Evolutionary conservation across 2,888 invertebrate species (phyloP).

Genomic region (Tiliacea citrago): DNA sequence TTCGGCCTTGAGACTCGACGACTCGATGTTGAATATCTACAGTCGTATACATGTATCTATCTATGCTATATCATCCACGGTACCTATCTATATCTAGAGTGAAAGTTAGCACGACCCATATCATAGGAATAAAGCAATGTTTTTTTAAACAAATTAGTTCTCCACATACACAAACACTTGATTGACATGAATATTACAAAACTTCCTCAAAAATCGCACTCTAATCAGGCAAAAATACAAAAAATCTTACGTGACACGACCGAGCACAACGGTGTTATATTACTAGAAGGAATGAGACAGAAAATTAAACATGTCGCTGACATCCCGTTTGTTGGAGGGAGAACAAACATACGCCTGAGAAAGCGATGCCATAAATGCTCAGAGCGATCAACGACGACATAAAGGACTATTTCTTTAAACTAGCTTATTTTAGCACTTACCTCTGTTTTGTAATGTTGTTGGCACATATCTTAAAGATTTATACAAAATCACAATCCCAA

Average conservation of each 20-base stretch:
- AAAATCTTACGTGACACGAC: constrained; percentile 91
- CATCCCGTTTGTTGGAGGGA: constrained; percentile 83
- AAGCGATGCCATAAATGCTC: constrained; percentile 90
- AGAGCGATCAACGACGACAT: constrained; percentile 83
- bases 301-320: constrained; percentile 84
- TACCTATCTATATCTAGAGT: constrained; percentile 90
- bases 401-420: constrained; percentile 74
- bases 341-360: constrained; percentile 87
- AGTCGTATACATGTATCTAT: constrained; percentile 81
- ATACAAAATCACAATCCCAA: constrained; percentile 88
- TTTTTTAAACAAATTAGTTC: constrained; percentile 71
- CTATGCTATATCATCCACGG: constrained; percentile 83
- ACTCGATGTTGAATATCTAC: constrained; percentile 89
- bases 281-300: constrained; percentile 89
- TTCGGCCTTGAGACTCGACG: constrained; percentile 89
- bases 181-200: constrained; percentile 74
- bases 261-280: constrained; percentile 91
- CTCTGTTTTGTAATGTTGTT: constrained; percentile 88
- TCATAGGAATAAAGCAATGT: constrained; percentile 72
- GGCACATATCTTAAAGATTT: constrained; percentile 89
- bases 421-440: constrained; percentile 77
- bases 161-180: constrained; percentile 73
- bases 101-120: constrained; percentile 90
- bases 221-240: constrained; percentile 85
- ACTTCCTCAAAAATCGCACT: constrained; percentile 78